These are phyloP conservation scores for Anthopleura sola DNA, from an alignment of 64 coral and sea anemone genomes.

Conservation along the genomic window DNA sequence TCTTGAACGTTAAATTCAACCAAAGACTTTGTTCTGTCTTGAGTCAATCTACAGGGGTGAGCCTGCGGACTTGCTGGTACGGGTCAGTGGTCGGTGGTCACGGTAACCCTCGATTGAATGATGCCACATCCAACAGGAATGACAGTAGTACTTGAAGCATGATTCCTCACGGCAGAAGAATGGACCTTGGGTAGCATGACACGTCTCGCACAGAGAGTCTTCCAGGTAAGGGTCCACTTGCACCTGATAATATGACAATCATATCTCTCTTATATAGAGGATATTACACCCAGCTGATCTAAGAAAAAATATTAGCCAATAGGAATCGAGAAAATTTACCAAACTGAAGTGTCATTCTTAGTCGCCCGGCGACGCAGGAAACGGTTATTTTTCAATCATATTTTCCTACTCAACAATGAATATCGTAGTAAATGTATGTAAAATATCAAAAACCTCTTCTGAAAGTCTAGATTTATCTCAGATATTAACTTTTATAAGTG, in stretches of 20 bases:
- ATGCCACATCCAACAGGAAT: conserved; percentile 98
- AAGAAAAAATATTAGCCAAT: no score
- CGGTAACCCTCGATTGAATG: conserved; percentile 97
- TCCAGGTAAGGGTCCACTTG: conserved; percentile 99
- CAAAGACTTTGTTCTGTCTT: neutral
- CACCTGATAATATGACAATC: conserved; percentile 71
- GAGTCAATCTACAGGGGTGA: conserved; percentile 9
- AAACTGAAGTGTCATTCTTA: no score
- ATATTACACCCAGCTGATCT: no score
- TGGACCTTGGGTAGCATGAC: conserved; percentile 86
- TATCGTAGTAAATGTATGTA: no score
- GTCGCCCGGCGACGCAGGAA: no score
- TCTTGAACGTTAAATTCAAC: neutral
- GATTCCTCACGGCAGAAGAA: conserved; percentile 94
- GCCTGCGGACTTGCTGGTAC: conserved; percentile 48
- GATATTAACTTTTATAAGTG: no score
- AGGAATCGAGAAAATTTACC: no score
- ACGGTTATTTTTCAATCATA: no score
- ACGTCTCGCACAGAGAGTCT: conserved; percentile 93
- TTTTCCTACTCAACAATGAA: no score
- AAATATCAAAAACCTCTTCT: no score
- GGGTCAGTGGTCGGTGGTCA: conserved; percentile 75
- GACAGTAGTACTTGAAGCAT: conserved; percentile 98
- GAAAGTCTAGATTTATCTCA: no score
- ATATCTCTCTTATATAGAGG: no score